Base-by-base conservation (phyloP, 2,797 vertebrate species). In the Botia kubotai region DNA sequence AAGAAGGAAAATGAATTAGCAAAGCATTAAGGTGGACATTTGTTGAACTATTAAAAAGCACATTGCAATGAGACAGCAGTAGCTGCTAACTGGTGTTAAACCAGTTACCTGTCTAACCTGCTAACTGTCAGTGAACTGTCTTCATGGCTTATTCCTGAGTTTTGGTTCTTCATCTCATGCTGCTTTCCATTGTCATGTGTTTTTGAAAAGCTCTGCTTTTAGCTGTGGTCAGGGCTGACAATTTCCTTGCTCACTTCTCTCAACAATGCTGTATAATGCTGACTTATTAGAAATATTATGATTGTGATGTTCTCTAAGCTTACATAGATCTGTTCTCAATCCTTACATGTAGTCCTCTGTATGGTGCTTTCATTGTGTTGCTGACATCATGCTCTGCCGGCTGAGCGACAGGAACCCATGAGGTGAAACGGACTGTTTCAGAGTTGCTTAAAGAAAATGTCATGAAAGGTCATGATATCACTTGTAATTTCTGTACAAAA, bases 91-190 rank as follows among this genome's bases (percentile, higher is more conserved):
- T 17, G 23, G 23, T 26, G 23, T 26, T 26, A 26, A 26, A 26
- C 23, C 23, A 26, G 23, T 26, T 26, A 26, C 1, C 23, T 26
- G 2, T 26, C 23, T 26, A 26, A 26, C 23, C 23, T 26, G 23
- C 23, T 26, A 26, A 26, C 23, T 26, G 23, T 26, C 62, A 80
- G 29, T 68, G 67, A 79, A 39, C 4, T 13, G 36, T 70, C 80
- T 78, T 66, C 53, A 29, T 72, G 43, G 8, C 55, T 74, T 7
- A 29, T 23, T 75, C 69, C 70, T 65, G 62, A 63, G 83, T 83
- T 83, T 72, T 83, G 50, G 57, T 76, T 81, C 78, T 79, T 72
- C 72, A 67, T 84, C 67, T 81, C 46, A 70, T 21, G 53, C 57
- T 33, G 79, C 58, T 14, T 66, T 79, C 48, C 72, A 62, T 81